Conservation (phyloP, 2,888 invertebrate species). For the Agrochola lota region DNA sequence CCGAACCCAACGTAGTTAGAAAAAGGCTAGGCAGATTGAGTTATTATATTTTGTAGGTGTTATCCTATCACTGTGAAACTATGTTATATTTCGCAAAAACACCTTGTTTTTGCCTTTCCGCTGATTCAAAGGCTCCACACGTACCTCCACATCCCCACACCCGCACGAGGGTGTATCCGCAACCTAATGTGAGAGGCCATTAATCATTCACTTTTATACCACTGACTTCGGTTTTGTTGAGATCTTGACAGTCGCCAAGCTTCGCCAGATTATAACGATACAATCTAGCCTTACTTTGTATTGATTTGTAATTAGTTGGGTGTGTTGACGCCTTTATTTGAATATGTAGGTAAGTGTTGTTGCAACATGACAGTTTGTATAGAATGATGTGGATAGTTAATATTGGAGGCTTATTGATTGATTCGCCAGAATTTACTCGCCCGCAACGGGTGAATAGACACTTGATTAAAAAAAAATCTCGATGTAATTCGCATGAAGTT, state of each 20-base stretch:
- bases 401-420: neutral
- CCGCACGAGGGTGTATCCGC: conserved; percentile 71
- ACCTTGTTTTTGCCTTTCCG: neutral
- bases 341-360: conserved; percentile 6
- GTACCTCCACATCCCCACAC: conserved; percentile 68
- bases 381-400: neutral
- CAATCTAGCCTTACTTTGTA: conserved; percentile 55
- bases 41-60: neutral
- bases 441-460: too few relatives aligned
- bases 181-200: conserved; percentile 86
- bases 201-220: conserved; percentile 87
- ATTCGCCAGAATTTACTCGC: too few relatives aligned
- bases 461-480: too few relatives aligned
- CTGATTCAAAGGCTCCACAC: conserved; percentile 58
- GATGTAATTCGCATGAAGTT: too few relatives aligned
- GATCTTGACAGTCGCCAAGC: conserved; percentile 64
- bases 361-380: neutral
- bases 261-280: conserved; percentile 66
- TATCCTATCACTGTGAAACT: neutral
- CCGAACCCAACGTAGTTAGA: too few relatives aligned
- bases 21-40: neutral
- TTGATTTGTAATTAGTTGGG: conserved; percentile 59
- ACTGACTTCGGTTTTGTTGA: conserved; percentile 83
- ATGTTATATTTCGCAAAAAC: neutral
- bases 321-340: conserved; percentile 19